Conservation (phyloP, 1,140 invertebrate genomes). For the Drosophila subpulchrella region DNA sequence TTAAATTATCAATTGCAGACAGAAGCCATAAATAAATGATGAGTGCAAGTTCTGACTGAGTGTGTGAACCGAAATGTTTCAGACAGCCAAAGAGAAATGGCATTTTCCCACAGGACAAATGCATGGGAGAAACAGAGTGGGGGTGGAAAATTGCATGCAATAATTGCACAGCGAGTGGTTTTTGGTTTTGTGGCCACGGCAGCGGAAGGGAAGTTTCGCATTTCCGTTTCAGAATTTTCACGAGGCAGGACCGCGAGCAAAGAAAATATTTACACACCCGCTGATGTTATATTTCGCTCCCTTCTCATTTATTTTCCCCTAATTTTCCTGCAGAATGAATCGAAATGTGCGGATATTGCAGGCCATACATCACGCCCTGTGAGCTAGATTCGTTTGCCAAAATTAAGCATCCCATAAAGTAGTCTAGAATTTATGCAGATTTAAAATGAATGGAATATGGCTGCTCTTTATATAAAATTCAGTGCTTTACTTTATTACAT, state of each 20-base stretch:
- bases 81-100: constrained; percentile 48
- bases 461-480: not conserved
- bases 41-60: constrained; percentile 37
- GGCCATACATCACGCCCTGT: constrained; percentile 33
- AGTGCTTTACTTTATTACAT: too few species aligned
- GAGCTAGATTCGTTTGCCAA: constrained; percentile 11
- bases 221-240: constrained; percentile 45
- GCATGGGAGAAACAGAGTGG: not conserved
- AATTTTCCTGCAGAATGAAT: constrained; percentile 13
- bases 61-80: constrained; percentile 55
- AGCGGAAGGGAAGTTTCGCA: constrained; percentile 49
- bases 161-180: constrained; percentile 70
- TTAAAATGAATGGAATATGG: not conserved
- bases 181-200: constrained; percentile 56
- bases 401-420: not conserved
- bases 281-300: constrained; percentile 6
- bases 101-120: constrained; percentile 67
- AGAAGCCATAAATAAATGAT: constrained; percentile 70
- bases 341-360: constrained; percentile 23
- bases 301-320: constrained; percentile 22
- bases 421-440: not conserved
- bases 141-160: constrained; percentile 67
- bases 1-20: constrained; percentile 78
- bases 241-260: constrained; percentile 52
- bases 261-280: constrained; percentile 58